Evolutionary conservation across 2,888 invertebrate genomes (phyloP).

Genomic region (Lasioglossum marginatum): DNA sequence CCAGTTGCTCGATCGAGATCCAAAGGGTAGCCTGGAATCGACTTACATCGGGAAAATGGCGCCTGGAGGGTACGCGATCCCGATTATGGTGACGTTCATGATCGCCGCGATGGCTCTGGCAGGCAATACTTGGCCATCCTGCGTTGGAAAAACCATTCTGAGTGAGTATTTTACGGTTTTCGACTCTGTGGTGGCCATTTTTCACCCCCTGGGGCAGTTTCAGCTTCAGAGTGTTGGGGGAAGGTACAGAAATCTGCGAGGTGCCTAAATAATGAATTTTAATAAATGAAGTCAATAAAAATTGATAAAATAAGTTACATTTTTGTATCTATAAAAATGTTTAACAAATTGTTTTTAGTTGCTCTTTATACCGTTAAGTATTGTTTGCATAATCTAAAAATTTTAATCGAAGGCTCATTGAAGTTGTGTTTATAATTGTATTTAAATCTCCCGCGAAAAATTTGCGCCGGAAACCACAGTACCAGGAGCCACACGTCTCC

Average conservation of each 20-base stretch:
- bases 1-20: background rate
- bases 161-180: slow-evolving; percentile 70
- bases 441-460: background rate
- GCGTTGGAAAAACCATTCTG: slow-evolving; percentile 77
- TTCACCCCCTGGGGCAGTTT: background rate
- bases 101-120: background rate
- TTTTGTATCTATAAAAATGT: no score
- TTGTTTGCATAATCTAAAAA: background rate
- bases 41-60: slow-evolving; percentile 5
- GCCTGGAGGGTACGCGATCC: background rate
- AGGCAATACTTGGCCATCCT: slow-evolving; percentile 70
- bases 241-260: no score
- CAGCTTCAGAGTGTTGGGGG: background rate
- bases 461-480: background rate
- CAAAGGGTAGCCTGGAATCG: background rate
- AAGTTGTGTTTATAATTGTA: background rate
- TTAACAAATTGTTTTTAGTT: no score
- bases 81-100: background rate
- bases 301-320: no score
- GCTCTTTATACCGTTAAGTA: no score
- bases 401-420: no score
- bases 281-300: no score
- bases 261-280: no score
- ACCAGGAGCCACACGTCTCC: background rate
- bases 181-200: background rate